Base-by-base conservation (phyloP, 2,888 invertebrate species). In the Galerucella nymphaeae region DNA sequence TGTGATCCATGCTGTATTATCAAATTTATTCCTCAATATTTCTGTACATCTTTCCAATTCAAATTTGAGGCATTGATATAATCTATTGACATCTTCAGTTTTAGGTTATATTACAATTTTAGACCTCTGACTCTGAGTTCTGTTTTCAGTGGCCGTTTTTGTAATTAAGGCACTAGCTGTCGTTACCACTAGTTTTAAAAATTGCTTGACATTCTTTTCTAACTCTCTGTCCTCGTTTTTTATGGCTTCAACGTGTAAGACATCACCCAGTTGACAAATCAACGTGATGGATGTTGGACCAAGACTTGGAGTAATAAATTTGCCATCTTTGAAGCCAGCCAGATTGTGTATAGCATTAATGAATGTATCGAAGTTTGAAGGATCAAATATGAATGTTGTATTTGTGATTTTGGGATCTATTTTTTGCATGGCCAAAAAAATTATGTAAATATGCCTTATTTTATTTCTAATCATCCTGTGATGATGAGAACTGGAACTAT, bases 121-220 rank as follows among this genome's bases (percentile, higher is more conserved):
- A 11, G n/a, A n/a, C n/a, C 63, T 45, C 23, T 45, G 45, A 48
- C n/a, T 18, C 23, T 63, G 45, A 18, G 45, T 48, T 3, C 45
- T 45, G 23, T 63, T 63, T 63, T 63, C 63, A 48, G n/a, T 14
- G n/a, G 66, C 66, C 57, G 57, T 58, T 66, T 66, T 58, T 57
- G 55, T 57, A 18, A 68, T 68, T 23, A 68, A 59, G n/a, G 58
- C 58, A 53, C 23, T 68, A 8, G 59, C 20, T 23, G 30, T 41
- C 4, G 48, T 59, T 59, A 45, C 42, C 20, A 68, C 59, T 48
- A 68, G 53, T 20, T 30, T 61, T 30, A 58, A 68, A 61, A 68
- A 68, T 45, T 45, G 58, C 30, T 30, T 41, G 16, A 48, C 45
- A 48, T 68, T 50, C 14, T 59, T 58, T 68, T 68, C 67, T 42